Evolutionary conservation across 2,888 invertebrate species (phyloP), one percentile per base, ranked within the genome.

Genomic region (Pocota personata): DNA sequence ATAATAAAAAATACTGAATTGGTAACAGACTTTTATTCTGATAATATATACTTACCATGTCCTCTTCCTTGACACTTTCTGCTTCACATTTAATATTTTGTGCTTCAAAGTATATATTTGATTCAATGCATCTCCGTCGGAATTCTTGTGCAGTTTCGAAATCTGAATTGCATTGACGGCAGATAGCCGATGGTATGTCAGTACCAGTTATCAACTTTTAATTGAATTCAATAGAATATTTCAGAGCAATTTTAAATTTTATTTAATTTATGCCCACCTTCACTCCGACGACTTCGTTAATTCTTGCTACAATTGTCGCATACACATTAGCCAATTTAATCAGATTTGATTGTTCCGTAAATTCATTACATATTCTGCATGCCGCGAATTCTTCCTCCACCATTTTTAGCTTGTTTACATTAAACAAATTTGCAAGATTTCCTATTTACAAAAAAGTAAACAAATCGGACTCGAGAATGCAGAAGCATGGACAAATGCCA

Each of bases 41-140:
- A 16, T 8, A 7, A 27, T 40, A 21, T 48, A 3, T 27, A 35
- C 66, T 60, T 67, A 80, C 66, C 6, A n/a, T n/a, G 10, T 57
- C 16, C 43, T 60, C 60, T 27, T 43, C 21, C 27, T 79, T 67
- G 2, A 58, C 10, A n/a, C 2, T 4, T 3, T 19, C 16, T 1
- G 24, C 32, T 30, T 58, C 37, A 24, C 0, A 35, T 67, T 30
- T 12, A 7, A 19, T 19, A 6, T 27, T 58, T 7, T 24, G 37
- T 1, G n/a, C 21, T 32, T 46, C 77, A 72, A 50, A 77, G 35
- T 50, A 58, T 30, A 69, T 57, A 64, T 82, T 82, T 14, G 82
- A 69, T 16, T 76, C 55, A n/a, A 76, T 69, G 57, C 82, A 82
- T 21, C 35, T 69, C 5, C 69, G 24, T 37, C 48, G 64, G 32